These are phyloP conservation scores for Melanostoma mellinum DNA, from an alignment of 2,888 invertebrate genomes.

Conservation along the genomic window DNA sequence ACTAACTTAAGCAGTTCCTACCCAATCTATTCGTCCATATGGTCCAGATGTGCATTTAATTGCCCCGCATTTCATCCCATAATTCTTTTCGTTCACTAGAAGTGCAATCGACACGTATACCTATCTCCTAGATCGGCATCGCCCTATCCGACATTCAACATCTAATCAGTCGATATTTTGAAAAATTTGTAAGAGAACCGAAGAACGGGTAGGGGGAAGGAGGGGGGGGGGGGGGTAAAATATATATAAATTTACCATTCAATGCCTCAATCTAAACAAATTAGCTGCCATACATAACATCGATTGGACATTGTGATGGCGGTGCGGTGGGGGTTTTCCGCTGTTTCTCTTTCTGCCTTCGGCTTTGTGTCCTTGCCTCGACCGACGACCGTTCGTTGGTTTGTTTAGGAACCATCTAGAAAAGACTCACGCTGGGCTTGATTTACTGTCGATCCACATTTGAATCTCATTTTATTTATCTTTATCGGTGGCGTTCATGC, in stretches of 20 bases:
- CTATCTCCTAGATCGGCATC: not conserved
- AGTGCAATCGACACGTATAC: conserved; percentile 17
- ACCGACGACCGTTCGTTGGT: not conserved
- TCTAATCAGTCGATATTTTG: conserved; percentile 46
- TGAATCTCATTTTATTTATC: conserved; percentile 70
- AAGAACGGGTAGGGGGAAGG: conserved; percentile 11
- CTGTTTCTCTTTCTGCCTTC: conserved; percentile 2
- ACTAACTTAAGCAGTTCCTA: not conserved
- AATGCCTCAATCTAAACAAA: conserved; percentile 70
- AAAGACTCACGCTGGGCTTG: conserved; percentile 34
- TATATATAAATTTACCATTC: conserved; percentile 43
- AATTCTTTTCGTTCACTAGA: conserved; percentile 4
- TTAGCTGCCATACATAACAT: conserved; percentile 69
- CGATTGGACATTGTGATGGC: conserved; percentile 54
- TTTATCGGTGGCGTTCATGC: conserved; percentile 46
- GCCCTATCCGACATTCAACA: conserved; percentile 25
- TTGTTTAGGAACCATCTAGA: conserved; percentile 10
- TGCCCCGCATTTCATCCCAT: conserved; percentile 37
- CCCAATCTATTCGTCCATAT: conserved; percentile 25
- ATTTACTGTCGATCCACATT: conserved; percentile 69
- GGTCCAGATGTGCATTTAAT: conserved; percentile 59
- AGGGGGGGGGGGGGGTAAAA: not conserved
- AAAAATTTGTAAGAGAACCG: not conserved
- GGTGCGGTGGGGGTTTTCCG: conserved; percentile 8
- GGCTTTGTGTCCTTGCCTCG: conserved; percentile 26